phyloP scores from a whole-genome alignment of 2,888 invertebrate genomes.

The Orthosia cruda region DNA sequence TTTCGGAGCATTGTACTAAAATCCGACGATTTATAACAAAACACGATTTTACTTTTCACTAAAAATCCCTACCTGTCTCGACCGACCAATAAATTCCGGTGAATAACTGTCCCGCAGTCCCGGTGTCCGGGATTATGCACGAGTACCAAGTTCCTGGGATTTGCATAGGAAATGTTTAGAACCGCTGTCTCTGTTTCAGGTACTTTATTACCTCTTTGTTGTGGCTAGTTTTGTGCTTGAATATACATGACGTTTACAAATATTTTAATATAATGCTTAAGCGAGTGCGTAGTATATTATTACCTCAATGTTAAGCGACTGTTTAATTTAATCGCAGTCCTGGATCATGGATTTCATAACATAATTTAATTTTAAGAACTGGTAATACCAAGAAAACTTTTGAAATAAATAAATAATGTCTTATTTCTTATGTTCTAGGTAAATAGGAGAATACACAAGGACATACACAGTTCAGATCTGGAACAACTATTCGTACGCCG shows the following conservation, averaged over 20 bases:
- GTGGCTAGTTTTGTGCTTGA: conserved; percentile 17
- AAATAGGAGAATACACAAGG: no score
- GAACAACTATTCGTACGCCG: no score
- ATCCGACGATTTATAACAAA: conserved; percentile 50
- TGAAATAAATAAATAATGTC: no score
- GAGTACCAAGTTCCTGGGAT: conserved; percentile 44
- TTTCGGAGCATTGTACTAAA: conserved; percentile 58
- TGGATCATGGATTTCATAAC: background rate
- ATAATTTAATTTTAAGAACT: background rate
- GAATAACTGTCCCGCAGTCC: conserved; percentile 53
- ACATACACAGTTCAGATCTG: no score
- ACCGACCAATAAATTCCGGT: conserved; percentile 52
- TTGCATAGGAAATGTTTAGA: conserved; percentile 55
- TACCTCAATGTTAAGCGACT: no score
- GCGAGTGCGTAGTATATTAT: no score
- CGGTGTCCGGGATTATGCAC: conserved; percentile 54
- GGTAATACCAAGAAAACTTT: background rate
- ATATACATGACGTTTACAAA: conserved; percentile 22
- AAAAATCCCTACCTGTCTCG: conserved; percentile 62
- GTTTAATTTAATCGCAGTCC: background rate
- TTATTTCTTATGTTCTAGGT: no score
- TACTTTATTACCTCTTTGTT: conserved; percentile 27
- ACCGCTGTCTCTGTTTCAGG: conserved; percentile 25
- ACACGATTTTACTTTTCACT: conserved; percentile 49
- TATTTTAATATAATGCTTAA: no score